Evolutionary conservation across 2,888 invertebrate genomes (phyloP).

Genomic region (Xestoiulus laeticollis): DNA sequence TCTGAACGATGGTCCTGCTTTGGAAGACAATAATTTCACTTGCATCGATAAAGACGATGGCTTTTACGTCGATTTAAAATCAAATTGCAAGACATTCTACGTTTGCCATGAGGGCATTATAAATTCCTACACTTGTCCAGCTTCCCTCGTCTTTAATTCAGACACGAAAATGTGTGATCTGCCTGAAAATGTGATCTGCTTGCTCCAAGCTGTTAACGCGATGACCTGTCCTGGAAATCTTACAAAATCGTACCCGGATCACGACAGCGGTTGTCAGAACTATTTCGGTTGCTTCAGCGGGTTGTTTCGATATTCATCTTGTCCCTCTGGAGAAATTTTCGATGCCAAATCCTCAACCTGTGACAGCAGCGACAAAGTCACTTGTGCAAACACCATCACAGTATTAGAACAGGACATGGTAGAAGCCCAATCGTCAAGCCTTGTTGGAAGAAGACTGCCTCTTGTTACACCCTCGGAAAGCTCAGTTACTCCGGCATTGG

Average conservation of each 20-base stretch:
- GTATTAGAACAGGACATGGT: constrained; percentile 28
- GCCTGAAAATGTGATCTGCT: constrained; percentile 57
- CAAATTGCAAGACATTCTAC: constrained; percentile 57
- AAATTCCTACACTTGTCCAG: constrained; percentile 57
- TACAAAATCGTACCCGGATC: constrained; percentile 55
- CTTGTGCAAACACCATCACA: constrained; percentile 47
- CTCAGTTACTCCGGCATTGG: neutral
- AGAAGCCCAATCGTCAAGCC: constrained; percentile 8
- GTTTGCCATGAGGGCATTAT: constrained; percentile 56
- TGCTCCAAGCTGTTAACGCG: constrained; percentile 51
- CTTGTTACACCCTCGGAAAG: neutral
- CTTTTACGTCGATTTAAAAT: constrained; percentile 57
- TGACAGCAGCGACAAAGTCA: constrained; percentile 49
- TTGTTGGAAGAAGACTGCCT: constrained; percentile 5
- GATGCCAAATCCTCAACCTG: constrained; percentile 54
- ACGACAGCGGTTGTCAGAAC: constrained; percentile 53
- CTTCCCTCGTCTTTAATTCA: constrained; percentile 57
- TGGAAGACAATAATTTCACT: constrained; percentile 24
- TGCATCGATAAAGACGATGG: constrained; percentile 56
- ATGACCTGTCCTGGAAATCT: constrained; percentile 53
- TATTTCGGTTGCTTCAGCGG: constrained; percentile 56
- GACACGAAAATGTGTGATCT: constrained; percentile 57
- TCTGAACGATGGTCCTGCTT: neutral
- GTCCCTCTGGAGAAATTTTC: constrained; percentile 56
- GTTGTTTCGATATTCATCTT: constrained; percentile 32